Evolutionary conservation across 1,140 invertebrate species (phyloP).

Genomic region (Papilio dardanus): DNA sequence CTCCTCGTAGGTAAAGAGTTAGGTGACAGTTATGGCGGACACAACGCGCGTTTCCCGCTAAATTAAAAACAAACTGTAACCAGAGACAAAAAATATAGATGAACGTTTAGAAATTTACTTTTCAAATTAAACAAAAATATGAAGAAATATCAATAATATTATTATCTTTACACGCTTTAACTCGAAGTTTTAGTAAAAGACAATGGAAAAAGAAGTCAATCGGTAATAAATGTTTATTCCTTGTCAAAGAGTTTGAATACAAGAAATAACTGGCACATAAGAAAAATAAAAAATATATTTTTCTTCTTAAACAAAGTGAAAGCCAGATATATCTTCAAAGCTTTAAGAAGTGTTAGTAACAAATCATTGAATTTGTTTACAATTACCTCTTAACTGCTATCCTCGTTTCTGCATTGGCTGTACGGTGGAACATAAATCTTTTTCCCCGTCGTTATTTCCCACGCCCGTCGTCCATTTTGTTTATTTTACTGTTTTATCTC

Average conservation of each 20-base stretch:
- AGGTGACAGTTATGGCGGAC: constrained; percentile 79
- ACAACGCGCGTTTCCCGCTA: constrained; percentile 59
- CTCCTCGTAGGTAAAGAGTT: constrained; percentile 77
- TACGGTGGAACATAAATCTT: constrained; percentile 41
- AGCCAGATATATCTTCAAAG: neutral
- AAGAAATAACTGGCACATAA: neutral
- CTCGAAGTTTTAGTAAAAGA: no score
- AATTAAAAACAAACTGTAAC: constrained; percentile 51
- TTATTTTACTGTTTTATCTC: constrained; percentile 37
- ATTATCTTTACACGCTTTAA: no score
- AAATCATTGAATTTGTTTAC: constrained; percentile 44
- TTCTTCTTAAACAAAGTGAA: neutral
- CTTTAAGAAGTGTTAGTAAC: neutral
- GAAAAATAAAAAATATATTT: neutral
- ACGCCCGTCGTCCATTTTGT: constrained; percentile 29
- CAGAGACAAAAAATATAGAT: constrained; percentile 4
- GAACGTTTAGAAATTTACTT: neutral
- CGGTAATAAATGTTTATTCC: no score
- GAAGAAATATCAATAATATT: no score
- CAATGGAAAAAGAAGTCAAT: no score
- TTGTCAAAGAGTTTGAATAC: no score
- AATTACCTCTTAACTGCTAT: constrained; percentile 40
- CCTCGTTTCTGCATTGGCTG: constrained; percentile 50
- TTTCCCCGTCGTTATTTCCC: constrained; percentile 24
- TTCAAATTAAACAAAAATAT: neutral